These are phyloP conservation scores for Spongilla lacustris DNA, from an alignment of 37 sponge, comb jelly and placozoan genomes.

Conservation along the genomic window DNA sequence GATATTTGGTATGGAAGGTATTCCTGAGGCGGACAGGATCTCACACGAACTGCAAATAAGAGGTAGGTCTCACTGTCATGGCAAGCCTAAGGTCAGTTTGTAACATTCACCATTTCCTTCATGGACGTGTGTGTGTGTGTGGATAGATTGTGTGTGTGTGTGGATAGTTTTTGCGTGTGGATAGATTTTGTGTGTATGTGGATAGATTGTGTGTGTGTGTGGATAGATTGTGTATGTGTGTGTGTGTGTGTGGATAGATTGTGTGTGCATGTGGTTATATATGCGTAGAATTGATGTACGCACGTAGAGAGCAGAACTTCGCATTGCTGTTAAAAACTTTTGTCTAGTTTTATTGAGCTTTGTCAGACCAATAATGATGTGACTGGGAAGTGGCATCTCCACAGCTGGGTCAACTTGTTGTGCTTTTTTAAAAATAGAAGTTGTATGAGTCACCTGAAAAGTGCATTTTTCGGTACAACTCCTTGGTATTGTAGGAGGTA, in stretches of 20 bases:
- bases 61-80: slow-evolving; percentile 35
- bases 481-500: too few relatives aligned
- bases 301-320: neutral
- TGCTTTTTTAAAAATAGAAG: too few relatives aligned
- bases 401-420: too few relatives aligned
- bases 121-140: slow-evolving; percentile 40
- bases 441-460: too few relatives aligned
- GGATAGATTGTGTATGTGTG: slow-evolving; percentile 9
- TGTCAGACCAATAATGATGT: neutral
- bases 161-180: slow-evolving; percentile 18
- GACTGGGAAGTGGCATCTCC: neutral
- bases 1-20: slow-evolving; percentile 98
- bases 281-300: neutral
- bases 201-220: slow-evolving; percentile 37
- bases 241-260: slow-evolving; percentile 31
- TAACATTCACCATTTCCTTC: neutral
- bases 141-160: slow-evolving; percentile 34
- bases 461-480: slow-evolving; percentile 6
- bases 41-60: slow-evolving; percentile 53
- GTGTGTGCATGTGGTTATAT: slow-evolving; percentile 23
- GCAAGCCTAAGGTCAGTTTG: neutral
- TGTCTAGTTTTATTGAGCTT: neutral
- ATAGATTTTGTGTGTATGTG: slow-evolving; percentile 19
- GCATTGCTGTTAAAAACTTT: too few relatives aligned
- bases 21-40: slow-evolving; percentile 91